Conservation (phyloP, 1,140 invertebrate species). For the Drosophila pectinifera region DNA sequence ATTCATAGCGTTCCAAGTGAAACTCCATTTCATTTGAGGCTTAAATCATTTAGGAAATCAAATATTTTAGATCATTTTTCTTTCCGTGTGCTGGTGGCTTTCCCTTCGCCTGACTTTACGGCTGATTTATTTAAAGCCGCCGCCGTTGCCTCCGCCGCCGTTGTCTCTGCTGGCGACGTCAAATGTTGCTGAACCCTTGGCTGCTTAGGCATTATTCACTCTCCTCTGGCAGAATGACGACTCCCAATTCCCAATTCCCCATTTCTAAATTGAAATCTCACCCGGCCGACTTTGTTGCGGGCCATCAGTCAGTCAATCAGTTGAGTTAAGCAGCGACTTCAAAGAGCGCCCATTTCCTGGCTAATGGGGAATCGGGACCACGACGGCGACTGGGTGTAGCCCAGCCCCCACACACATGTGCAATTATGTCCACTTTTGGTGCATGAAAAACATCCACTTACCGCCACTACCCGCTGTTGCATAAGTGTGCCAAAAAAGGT, state of each 20-base stretch:
- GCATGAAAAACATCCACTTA: constrained; percentile 46
- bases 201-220: constrained; percentile 59
- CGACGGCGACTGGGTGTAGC: constrained; percentile 50
- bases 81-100: constrained; percentile 14
- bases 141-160: constrained; percentile 14
- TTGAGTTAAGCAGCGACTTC: constrained; percentile 40
- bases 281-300: constrained; percentile 12
- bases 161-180: constrained; percentile 18
- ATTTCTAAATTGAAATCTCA: constrained; percentile 49
- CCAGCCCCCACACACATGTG: constrained; percentile 36
- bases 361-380: constrained; percentile 19
- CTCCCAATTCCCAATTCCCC: constrained; percentile 11
- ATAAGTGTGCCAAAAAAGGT: constrained; percentile 74
- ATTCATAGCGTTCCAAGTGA: no score
- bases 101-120: constrained; percentile 43
- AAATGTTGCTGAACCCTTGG: constrained; percentile 80
- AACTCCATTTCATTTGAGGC: no score
- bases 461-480: constrained; percentile 41
- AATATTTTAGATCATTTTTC: background rate
- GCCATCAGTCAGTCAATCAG: constrained; percentile 58
- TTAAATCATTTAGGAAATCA: no score
- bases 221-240: constrained; percentile 21
- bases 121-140: constrained; percentile 77
- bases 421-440: constrained; percentile 71
- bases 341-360: constrained; percentile 59